Evolutionary conservation across 2,888 invertebrate species (phyloP), one percentile per base, ranked within the genome.

Genomic region (Lepas anatifera): DNA sequence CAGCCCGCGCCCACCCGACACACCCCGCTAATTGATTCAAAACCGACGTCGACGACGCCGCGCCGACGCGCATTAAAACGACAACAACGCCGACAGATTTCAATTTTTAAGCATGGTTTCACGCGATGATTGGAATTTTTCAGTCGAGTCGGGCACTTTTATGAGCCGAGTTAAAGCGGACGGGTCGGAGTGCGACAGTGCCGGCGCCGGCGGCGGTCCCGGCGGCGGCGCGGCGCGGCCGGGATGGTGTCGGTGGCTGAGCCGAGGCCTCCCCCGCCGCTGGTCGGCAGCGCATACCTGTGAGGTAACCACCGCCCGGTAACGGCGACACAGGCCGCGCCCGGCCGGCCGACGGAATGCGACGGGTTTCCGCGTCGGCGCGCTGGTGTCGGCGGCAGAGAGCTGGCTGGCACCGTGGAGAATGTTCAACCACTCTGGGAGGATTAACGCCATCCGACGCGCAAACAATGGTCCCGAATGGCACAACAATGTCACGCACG

Each of bases 101-200:
- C 66, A 66, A 41, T 66, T 66, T 66, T 66, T 66, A 37, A 66
- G 66, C 66, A 27, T 41, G 66, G 41, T 41, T 66, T 66, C 66
- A 66, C 39, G 66, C 66, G 66, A 66, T 66, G 66, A 66, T 66
- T 66, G 66, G n/a, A 66, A 66, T 66, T 66, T 66, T 66, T 37
- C 58, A 22, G 58, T 22, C 32, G 32, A 35, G 52, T 22, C 35
- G 32, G 27, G 50, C 35, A 58, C 58, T 58, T 58, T 58, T 58
- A 58, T 58, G 58, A 58, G 58, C 58, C 35, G 10, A 32, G 32
- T 58, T 35, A 58, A 58, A 58, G n/a, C n/a, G n/a, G n/a, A n/a
- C n/a, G n/a, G n/a, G n/a, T n/a, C n/a, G n/a, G n/a, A n/a, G n/a
- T n/a, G n/a, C n/a, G n/a, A n/a, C n/a, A n/a, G n/a, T n/a, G n/a